Evolutionary conservation across 2,113 vertebrate species (phyloP).

Genomic region (Erpornis zantholeuca): DNA sequence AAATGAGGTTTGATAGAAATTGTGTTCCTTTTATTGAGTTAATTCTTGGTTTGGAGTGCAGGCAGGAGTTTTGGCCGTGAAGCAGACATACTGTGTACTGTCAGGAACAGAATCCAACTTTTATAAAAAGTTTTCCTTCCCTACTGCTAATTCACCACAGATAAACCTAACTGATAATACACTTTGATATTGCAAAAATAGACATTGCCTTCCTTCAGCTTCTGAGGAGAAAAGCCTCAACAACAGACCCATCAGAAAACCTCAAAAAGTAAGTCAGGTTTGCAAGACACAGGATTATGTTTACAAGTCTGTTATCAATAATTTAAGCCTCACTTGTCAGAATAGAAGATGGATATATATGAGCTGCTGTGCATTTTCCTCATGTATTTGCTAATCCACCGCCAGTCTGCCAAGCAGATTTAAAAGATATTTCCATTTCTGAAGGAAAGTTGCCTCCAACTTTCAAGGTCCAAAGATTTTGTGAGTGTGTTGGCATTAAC

Average conservation of each 20-base stretch:
- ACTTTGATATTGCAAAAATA: not conserved
- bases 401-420: not conserved
- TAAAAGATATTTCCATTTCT: conserved; percentile 2
- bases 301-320: conserved; percentile 29
- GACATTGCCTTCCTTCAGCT: not conserved
- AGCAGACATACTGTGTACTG: not conserved
- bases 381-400: not conserved
- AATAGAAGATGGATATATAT: not conserved
- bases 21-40: not conserved
- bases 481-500: not conserved
- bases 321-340: conserved; percentile 32
- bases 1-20: not conserved
- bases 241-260: not conserved
- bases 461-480: not conserved
- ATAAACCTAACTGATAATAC: not conserved
- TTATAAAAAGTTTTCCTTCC: not conserved
- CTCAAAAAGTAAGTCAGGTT: not conserved
- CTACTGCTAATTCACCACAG: not conserved
- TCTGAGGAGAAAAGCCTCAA: not conserved
- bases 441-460: not conserved
- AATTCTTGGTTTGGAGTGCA: not conserved
- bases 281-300: not conserved
- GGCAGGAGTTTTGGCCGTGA: not conserved
- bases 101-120: not conserved
- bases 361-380: not conserved